Evolutionary conservation across 2,888 invertebrate species (phyloP).

Genomic region (Lycophotia porphyrea): DNA sequence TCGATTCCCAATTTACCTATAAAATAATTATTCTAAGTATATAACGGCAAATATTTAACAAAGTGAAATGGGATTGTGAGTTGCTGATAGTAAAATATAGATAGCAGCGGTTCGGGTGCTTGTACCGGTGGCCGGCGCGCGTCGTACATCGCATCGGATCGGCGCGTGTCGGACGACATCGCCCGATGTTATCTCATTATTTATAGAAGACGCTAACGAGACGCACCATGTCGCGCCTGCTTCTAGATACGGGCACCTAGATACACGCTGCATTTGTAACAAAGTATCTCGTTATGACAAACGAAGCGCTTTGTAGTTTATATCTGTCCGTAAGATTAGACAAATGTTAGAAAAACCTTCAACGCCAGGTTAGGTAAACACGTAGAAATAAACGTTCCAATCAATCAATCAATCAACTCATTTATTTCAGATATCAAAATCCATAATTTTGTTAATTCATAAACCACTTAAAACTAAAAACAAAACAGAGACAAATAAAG

Average conservation of each 20-base stretch:
- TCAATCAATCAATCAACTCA: too few species aligned
- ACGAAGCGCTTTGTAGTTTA: constrained; percentile 20
- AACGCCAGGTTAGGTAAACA: constrained; percentile 1
- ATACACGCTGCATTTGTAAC: constrained; percentile 69
- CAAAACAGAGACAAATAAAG: too few species aligned
- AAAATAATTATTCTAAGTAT: neutral
- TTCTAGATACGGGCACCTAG: constrained; percentile 71
- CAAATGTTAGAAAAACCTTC: neutral
- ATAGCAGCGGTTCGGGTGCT: constrained; percentile 50
- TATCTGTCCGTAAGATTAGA: constrained; percentile 1
- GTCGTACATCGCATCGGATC: constrained; percentile 55
- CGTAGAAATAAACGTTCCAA: neutral
- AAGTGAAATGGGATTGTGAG: constrained; percentile 32
- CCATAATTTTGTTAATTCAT: too few species aligned
- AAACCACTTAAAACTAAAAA: too few species aligned
- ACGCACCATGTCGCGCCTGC: constrained; percentile 71
- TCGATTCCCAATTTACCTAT: constrained; percentile 6
- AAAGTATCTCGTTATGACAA: constrained; percentile 68
- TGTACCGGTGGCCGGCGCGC: constrained; percentile 45
- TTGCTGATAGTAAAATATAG: constrained; percentile 48
- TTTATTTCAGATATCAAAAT: too few species aligned
- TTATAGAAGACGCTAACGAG: constrained; percentile 85
- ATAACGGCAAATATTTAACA: constrained; percentile 31
- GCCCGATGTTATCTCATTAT: constrained; percentile 82
- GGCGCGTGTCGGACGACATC: constrained; percentile 70